Base-by-base conservation (phyloP, 2,113 vertebrate species). In the Crotophaga sulcirostris region DNA sequence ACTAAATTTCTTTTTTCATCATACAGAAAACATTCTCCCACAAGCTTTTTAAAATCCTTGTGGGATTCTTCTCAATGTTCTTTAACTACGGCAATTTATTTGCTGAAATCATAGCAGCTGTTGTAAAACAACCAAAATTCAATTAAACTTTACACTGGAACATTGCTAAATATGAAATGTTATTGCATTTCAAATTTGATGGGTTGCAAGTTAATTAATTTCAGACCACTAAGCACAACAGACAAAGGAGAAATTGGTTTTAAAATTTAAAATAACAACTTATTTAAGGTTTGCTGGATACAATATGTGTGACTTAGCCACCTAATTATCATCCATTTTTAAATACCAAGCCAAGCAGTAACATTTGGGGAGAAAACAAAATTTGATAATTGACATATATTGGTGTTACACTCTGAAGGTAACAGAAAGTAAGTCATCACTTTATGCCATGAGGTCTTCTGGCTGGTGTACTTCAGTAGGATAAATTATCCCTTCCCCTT, bases 51-150 rank as follows among this genome's bases (percentile, higher is more conserved):
- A 16, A 77, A 92, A 90, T 59, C 38, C n/a, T 69, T 31, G 3
- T 23, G 29, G 13, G 13, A 52, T 69, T 88, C 18, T 38, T 80
- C 52, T 77, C 33, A 77, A 21, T 56, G n/a, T 21, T 62, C 59
- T 55, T 64, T 47, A 80, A 64, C 36, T 58, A 44, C n/a, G 0
- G 5, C 45, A 64, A 33, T 56, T 82, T 47, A 21, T 63, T 82
- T 88, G 78, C 67, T 58, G 36, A 83, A 93, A 80, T 36, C 44
- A 24, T 8, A 45, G n/a, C 31, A 92, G 38, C 45, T 64, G 67
- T 52, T 68, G 19, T 45, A 83, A 95, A 90, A 55, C 31, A 94
- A 84, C 59, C 18, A 84, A 62, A 68, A 86, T 52, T 84, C 45
- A 84, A 67, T 59, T 77, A 70, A 84, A 80, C 10, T 58, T 89